Conservation (phyloP, 2,888 invertebrate species). For the Magallana nippona region DNA sequence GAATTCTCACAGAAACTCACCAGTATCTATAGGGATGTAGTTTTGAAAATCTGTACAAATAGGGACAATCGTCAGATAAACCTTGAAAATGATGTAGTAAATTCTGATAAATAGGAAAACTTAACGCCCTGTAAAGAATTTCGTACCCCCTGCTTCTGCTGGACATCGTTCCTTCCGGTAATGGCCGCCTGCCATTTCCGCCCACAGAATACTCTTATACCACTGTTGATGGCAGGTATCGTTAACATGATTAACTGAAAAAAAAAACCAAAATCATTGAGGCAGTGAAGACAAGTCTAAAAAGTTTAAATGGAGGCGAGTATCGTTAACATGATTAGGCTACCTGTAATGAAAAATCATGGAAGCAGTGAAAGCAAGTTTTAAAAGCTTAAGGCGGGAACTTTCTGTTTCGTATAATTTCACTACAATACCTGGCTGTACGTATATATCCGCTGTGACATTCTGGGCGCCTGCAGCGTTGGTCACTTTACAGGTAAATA, state of each 20-base stretch:
- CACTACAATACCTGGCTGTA: slow-evolving; percentile 59
- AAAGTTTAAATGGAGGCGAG: slow-evolving; percentile 52
- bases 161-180: slow-evolving; percentile 69
- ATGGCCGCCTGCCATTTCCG: slow-evolving; percentile 64
- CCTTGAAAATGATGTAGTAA: not conserved
- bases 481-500: slow-evolving; percentile 71
- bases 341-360: slow-evolving; percentile 19
- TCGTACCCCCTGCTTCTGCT: slow-evolving; percentile 62
- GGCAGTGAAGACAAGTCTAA: not conserved
- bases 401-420: no score
- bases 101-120: not conserved
- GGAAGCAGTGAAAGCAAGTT: not conserved
- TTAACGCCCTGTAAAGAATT: not conserved
- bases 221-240: slow-evolving; percentile 59
- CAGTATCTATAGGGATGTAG: slow-evolving; percentile 50
- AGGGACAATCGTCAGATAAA: not conserved
- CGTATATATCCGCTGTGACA: slow-evolving; percentile 63
- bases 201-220: slow-evolving; percentile 64
- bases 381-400: no score
- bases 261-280: not conserved
- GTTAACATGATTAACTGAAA: slow-evolving; percentile 46
- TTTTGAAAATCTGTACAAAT: slow-evolving; percentile 48
- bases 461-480: slow-evolving; percentile 68
- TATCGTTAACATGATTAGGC: slow-evolving; percentile 51
- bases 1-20: slow-evolving; percentile 45